Conservation (phyloP, 1,140 invertebrate genomes). For the Drosophila lacteicornis region DNA sequence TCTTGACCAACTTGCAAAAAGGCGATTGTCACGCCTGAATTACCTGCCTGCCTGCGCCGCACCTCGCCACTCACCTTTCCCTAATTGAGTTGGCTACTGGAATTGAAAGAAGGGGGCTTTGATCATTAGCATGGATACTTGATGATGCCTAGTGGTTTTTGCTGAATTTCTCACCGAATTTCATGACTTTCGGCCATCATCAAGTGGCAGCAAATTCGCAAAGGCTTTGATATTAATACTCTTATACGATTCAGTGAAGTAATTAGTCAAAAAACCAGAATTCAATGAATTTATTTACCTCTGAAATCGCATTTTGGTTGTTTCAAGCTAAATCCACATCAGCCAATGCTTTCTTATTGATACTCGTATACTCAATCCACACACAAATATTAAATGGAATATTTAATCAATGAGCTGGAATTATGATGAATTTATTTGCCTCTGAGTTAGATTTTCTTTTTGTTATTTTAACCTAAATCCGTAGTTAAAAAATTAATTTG, state of each 20-base stretch:
- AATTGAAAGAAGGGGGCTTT: constrained; percentile 24
- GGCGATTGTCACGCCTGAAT: constrained; percentile 41
- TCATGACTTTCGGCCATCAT: neutral
- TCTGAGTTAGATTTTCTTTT: neutral
- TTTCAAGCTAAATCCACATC: neutral
- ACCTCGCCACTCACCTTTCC: constrained; percentile 18
- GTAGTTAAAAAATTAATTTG: neutral
- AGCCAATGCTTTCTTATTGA: neutral
- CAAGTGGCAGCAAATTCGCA: neutral
- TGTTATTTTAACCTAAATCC: neutral
- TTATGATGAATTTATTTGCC: constrained; percentile 3
- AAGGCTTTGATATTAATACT: neutral
- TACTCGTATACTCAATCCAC: neutral
- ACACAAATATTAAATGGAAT: constrained; percentile 6
- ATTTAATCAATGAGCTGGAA: neutral
- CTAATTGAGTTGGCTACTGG: constrained; percentile 49
- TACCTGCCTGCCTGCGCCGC: constrained; percentile 19
- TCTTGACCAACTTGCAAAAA: constrained; percentile 46
- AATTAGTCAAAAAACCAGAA: neutral
- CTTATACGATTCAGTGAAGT: neutral
- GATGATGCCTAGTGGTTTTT: constrained; percentile 26
- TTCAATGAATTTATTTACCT: constrained; percentile 11
- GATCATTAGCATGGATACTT: constrained; percentile 48
- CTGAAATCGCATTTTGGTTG: neutral
- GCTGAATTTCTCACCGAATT: constrained; percentile 1